Percentiles rank a stretch among this genome's conserved stretches.
These are phyloP conservation scores for Melospiza georgiana DNA, from an alignment of 2,113 vertebrate genomes.

Conservation along the genomic window DNA sequence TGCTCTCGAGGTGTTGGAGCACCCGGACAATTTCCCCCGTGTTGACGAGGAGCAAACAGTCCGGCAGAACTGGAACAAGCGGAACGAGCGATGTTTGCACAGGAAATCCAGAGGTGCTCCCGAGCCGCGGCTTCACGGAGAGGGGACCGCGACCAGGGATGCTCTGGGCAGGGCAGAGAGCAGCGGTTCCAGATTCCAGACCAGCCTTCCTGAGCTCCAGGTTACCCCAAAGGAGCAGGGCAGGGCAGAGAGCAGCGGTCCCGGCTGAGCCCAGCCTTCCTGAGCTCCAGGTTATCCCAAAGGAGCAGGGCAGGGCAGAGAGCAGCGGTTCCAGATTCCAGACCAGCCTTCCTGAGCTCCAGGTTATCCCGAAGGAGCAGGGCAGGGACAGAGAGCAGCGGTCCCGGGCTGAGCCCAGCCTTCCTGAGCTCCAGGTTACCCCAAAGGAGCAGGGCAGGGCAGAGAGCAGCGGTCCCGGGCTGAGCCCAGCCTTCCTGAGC, in stretches of 20 bases:
- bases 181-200: background rate
- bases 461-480: too few relatives aligned
- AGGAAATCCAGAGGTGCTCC: background rate
- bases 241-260: too few relatives aligned
- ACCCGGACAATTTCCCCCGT: background rate
- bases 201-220: fast-evolving
- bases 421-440: fast-evolving
- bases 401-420: too few relatives aligned
- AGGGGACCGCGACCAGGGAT: background rate
- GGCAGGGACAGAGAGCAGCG: background rate
- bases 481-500: too few relatives aligned
- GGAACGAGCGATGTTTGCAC: background rate
- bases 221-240: fast-evolving
- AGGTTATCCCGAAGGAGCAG: too few relatives aligned
- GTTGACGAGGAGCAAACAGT: conserved; percentile 41
- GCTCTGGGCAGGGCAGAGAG: background rate
- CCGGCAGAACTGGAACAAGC: background rate
- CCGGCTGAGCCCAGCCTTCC: too few relatives aligned
- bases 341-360: too few relatives aligned
- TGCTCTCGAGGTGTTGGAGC: background rate
- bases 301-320: too few relatives aligned
- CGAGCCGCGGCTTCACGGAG: background rate
- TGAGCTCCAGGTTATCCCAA: background rate
- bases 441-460: background rate
- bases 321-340: too few relatives aligned